phyloP scores from a whole-genome alignment of 2,797 vertebrate species.

The Syndactyla subalaris region DNA sequence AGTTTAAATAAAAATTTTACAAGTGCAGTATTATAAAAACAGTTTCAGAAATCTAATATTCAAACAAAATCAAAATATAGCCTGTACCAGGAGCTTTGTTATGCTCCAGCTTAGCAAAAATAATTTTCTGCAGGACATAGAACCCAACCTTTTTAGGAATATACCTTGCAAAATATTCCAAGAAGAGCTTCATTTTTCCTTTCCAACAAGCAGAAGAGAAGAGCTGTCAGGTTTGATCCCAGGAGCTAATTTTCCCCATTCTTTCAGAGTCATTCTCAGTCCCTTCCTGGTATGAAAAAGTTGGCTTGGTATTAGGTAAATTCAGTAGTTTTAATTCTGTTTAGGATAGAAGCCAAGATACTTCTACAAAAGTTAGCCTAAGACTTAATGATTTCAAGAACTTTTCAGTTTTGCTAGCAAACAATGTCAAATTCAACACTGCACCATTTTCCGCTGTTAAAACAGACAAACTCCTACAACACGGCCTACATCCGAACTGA shows the following conservation, averaged over 20 bases:
- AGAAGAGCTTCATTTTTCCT: not conserved
- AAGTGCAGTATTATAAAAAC: not conserved
- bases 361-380: not conserved
- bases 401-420: not conserved
- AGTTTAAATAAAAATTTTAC: not conserved
- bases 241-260: not conserved
- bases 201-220: not conserved
- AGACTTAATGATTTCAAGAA: not conserved
- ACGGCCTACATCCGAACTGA: rapidly evolving
- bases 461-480: not conserved
- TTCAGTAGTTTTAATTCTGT: not conserved
- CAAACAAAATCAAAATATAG: not conserved
- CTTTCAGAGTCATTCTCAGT: not conserved
- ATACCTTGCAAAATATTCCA: not conserved
- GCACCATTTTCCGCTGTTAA: not conserved
- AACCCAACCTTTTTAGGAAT: not conserved
- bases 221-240: not conserved
- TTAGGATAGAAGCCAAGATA: not conserved
- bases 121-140: not conserved
- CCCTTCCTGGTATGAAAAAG: not conserved
- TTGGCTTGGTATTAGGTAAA: not conserved
- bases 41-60: not conserved
- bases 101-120: not conserved
- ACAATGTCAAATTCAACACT: not conserved
- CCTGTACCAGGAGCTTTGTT: not conserved